Percentiles rank a stretch among this genome's conserved stretches.
Conservation (phyloP, 1,140 invertebrate genomes). For the Armadillidium nasatum region DNA sequence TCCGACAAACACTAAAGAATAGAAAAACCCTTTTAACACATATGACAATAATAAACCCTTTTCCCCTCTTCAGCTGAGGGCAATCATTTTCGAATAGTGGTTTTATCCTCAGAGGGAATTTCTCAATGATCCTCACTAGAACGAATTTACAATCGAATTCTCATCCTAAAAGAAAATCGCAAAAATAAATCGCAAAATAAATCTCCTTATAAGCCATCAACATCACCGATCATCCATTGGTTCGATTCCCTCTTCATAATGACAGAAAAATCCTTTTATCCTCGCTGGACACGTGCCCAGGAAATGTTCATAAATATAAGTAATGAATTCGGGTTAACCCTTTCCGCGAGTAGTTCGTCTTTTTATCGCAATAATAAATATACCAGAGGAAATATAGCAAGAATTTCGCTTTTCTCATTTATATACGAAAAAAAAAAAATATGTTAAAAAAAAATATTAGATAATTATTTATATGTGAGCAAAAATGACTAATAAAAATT, state of each 20-base stretch:
- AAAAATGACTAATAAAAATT: too few species aligned
- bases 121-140: neutral
- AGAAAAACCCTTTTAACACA: slow-evolving; percentile 4
- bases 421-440: too few species aligned
- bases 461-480: too few species aligned
- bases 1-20: neutral
- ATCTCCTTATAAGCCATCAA: neutral
- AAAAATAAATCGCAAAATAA: neutral
- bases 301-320: slow-evolving; percentile 3
- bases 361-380: too few species aligned
- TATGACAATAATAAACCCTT: neutral
- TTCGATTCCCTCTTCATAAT: neutral
- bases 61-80: neutral
- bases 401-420: too few species aligned
- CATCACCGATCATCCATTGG: neutral
- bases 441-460: too few species aligned
- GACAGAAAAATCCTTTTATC: slow-evolving; percentile 1
- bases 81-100: neutral
- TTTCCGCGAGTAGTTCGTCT: too few species aligned
- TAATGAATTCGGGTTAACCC: neutral
- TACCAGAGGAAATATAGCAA: too few species aligned
- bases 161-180: neutral
- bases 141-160: neutral
- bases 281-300: slow-evolving; percentile 2
- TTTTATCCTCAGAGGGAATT: neutral